Base-by-base conservation (phyloP, 2,888 invertebrate genomes). In the Ctenicera cuprea region DNA sequence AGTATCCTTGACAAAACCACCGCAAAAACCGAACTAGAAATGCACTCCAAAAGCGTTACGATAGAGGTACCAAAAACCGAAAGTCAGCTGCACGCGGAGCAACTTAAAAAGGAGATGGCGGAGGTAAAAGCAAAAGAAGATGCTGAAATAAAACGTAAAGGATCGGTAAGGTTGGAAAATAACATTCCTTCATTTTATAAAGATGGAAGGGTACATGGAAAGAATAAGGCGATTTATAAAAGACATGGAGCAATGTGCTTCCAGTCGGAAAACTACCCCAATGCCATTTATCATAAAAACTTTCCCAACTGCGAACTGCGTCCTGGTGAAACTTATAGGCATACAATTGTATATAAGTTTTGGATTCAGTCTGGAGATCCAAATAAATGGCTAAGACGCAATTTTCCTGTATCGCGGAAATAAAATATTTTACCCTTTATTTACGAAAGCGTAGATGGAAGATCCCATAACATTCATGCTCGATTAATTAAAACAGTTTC, bases 221-320 rank as follows among this genome's bases (percentile, higher is more conserved):
- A 96, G 85, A 87, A 88, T 5, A 92, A 93, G 0, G 89, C 90
- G 0, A 81, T 83, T 12, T 97, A 97, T 83, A 90, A 88, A 69
- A 92, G 92, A 77, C 95, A 95, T 79, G 92, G 93, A 0, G 95
- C 93, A 2, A 92, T 97, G 82, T 95, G 95, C 81, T 86, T 97
- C 54, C 96, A 96, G 88, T 94, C 97, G 0, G 97, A 97, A 87
- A 95, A 95, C 84, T 97, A 93, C 87, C 97, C 97, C 0, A 94
- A 97, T 86, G 94, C 96, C 1, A 89, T 95, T 1, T 94, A 96
- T 86, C 91, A 94, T 83, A 93, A 87, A 77, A 92, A 93, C 81
- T 74, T 74, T 54, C 74, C 74, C 0, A 90, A 89, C 74, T 89
- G 91, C 5, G 88, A 94, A 63, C 81, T 95, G 43, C 90, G 90